Conservation (phyloP, 2,113 vertebrate genomes). For the Elephantulus edwardii region DNA sequence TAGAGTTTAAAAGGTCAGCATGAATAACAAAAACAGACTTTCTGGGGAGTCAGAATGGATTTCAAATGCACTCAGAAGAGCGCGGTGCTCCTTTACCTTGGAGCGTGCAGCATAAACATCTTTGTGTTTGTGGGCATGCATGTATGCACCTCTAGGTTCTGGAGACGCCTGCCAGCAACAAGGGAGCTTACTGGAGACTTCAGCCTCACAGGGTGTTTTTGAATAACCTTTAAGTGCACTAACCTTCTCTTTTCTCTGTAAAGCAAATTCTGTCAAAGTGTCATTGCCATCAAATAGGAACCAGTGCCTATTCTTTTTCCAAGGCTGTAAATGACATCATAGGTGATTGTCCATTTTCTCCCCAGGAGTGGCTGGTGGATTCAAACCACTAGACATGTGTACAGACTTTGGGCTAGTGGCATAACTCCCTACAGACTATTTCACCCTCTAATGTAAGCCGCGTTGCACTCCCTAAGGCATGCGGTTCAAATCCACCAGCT, state of each 20-base stretch:
- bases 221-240: slow-evolving; percentile 48
- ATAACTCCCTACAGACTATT: too few relatives aligned
- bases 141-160: slow-evolving; percentile 45
- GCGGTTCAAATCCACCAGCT: too few relatives aligned
- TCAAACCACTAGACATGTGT: too few relatives aligned
- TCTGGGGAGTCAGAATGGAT: slow-evolving; percentile 81
- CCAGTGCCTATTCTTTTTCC: too few relatives aligned
- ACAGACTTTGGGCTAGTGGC: too few relatives aligned
- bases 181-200: background rate
- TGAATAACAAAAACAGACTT: slow-evolving; percentile 86
- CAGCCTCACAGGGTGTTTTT: slow-evolving; percentile 3
- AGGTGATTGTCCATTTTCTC: too few relatives aligned
- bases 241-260: background rate
- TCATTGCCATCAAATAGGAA: too few relatives aligned
- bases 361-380: background rate
- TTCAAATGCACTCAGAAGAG: slow-evolving; percentile 66
- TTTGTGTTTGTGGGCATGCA: slow-evolving; percentile 13
- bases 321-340: too few relatives aligned
- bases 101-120: background rate
- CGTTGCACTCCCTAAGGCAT: too few relatives aligned
- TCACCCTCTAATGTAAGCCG: too few relatives aligned
- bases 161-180: slow-evolving; percentile 33
- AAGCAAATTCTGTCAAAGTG: too few relatives aligned
- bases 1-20: slow-evolving; percentile 86
- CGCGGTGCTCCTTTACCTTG: slow-evolving; percentile 39